phyloP scores from a whole-genome alignment of 2,888 invertebrate species.

The Molorchus minor region DNA sequence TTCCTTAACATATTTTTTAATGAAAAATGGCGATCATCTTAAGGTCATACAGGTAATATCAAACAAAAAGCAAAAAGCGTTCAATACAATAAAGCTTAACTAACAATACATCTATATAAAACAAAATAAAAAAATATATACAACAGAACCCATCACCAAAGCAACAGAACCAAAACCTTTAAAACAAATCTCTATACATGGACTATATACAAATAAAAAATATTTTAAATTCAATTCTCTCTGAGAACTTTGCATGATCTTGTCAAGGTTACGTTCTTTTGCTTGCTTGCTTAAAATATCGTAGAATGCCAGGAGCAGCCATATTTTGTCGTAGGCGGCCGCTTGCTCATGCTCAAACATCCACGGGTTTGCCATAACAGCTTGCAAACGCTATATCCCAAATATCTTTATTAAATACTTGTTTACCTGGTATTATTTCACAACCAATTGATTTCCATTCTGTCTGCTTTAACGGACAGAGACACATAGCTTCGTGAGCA shows the following conservation, averaged over 20 bases:
- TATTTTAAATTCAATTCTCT: slow-evolving; percentile 43
- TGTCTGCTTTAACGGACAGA: slow-evolving; percentile 64
- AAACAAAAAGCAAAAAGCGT: slow-evolving; percentile 18
- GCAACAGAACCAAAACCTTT: slow-evolving; percentile 32
- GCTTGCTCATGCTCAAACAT: slow-evolving; percentile 49
- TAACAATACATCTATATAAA: no score
- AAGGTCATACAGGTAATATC: no score
- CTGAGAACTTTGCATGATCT: slow-evolving; percentile 51
- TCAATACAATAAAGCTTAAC: slow-evolving; percentile 19
- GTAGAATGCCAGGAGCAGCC: slow-evolving; percentile 54
- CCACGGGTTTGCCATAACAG: slow-evolving; percentile 37
- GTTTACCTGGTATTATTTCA: slow-evolving; percentile 71
- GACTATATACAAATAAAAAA: slow-evolving; percentile 37
- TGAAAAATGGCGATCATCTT: no score
- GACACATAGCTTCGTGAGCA: slow-evolving; percentile 67
- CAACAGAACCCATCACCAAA: slow-evolving; percentile 28
- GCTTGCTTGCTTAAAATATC: slow-evolving; percentile 52
- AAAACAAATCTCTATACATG: slow-evolving; percentile 39
- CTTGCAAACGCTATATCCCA: slow-evolving; percentile 36
- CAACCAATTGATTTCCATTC: slow-evolving; percentile 63
- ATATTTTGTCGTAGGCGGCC: slow-evolving; percentile 41
- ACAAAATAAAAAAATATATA: slow-evolving; percentile 18
- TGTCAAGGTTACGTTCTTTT: slow-evolving; percentile 41
- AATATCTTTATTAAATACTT: slow-evolving; percentile 25
- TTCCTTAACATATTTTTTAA: no score